Percentiles rank a stretch among this genome's conserved stretches.
These are phyloP conservation scores for Drosophila nasuta DNA, from an alignment of 1,140 invertebrate genomes.

Conservation along the genomic window DNA sequence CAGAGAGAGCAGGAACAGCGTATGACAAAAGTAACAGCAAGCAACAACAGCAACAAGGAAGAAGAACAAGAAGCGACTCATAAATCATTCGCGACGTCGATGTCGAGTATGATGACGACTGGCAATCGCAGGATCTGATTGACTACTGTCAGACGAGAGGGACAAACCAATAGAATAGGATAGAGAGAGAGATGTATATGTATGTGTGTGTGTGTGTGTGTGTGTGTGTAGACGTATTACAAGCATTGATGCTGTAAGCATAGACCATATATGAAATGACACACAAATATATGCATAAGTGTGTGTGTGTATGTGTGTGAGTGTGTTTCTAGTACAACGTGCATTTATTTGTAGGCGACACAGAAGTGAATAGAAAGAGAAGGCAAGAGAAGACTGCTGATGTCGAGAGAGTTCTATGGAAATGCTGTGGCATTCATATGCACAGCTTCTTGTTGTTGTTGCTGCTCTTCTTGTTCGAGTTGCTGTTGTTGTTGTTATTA, in stretches of 20 bases:
- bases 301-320: background rate
- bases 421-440: slow-evolving; percentile 60
- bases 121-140: slow-evolving; percentile 77
- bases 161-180: slow-evolving; percentile 29
- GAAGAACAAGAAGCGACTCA: slow-evolving; percentile 56
- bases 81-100: slow-evolving; percentile 78
- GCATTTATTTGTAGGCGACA: slow-evolving; percentile 65
- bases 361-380: slow-evolving; percentile 28
- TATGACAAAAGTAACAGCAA: slow-evolving; percentile 20
- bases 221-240: slow-evolving; percentile 8
- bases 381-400: slow-evolving; percentile 8
- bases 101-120: slow-evolving; percentile 79
- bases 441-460: slow-evolving; percentile 20
- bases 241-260: slow-evolving; percentile 41
- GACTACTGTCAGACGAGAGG: slow-evolving; percentile 68
- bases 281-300: slow-evolving; percentile 19
- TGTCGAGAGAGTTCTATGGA: slow-evolving; percentile 41
- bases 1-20: slow-evolving; percentile 18
- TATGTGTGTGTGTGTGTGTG: background rate
- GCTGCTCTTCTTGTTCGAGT: background rate
- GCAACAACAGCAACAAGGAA: slow-evolving; percentile 9
- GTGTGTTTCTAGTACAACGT: slow-evolving; percentile 39
- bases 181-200: too few relatives aligned
- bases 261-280: slow-evolving; percentile 53
- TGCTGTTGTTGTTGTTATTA: background rate